Evolutionary conservation across 2,888 invertebrate genomes (phyloP).

Genomic region (Xiphydria camelus): DNA sequence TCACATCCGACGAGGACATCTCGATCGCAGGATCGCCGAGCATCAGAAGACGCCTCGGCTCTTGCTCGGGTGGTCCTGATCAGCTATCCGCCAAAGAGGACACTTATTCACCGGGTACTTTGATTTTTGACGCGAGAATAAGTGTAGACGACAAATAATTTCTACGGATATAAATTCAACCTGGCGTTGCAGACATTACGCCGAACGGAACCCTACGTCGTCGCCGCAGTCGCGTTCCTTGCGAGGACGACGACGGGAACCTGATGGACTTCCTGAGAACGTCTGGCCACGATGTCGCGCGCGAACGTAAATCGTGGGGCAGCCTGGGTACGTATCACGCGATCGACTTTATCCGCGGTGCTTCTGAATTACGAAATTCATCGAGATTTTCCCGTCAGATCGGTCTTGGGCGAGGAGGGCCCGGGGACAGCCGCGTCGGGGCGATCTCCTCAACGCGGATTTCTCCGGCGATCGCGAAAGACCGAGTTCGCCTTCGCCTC

Average conservation of each 20-base stretch:
- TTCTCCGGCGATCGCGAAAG: slow-evolving; percentile 74
- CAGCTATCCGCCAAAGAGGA: slow-evolving; percentile 59
- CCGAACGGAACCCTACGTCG: slow-evolving; percentile 86
- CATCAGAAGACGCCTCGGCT: slow-evolving; percentile 69
- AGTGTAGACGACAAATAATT: neutral
- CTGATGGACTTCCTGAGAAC: slow-evolving; percentile 84
- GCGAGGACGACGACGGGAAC: slow-evolving; percentile 81
- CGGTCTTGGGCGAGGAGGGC: slow-evolving; percentile 87
- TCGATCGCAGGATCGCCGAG: slow-evolving; percentile 70
- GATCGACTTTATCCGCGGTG: neutral
- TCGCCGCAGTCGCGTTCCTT: slow-evolving; percentile 78
- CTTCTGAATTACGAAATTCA: neutral
- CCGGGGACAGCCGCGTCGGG: slow-evolving; percentile 75
- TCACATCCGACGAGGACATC: slow-evolving; percentile 67
- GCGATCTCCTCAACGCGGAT: slow-evolving; percentile 75
- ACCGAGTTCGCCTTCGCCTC: slow-evolving; percentile 69
- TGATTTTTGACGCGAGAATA: neutral
- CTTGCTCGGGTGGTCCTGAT: slow-evolving; percentile 58
- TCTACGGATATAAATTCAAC: neutral
- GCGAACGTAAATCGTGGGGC: slow-evolving; percentile 83
- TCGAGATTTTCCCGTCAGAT: no score
- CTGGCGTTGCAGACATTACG: slow-evolving; percentile 69
- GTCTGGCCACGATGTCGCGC: slow-evolving; percentile 73
- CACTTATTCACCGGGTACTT: slow-evolving; percentile 62
- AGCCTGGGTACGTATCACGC: slow-evolving; percentile 68